Base-by-base conservation (phyloP, 2,113 vertebrate species). In the Eulemur rufifrons region DNA sequence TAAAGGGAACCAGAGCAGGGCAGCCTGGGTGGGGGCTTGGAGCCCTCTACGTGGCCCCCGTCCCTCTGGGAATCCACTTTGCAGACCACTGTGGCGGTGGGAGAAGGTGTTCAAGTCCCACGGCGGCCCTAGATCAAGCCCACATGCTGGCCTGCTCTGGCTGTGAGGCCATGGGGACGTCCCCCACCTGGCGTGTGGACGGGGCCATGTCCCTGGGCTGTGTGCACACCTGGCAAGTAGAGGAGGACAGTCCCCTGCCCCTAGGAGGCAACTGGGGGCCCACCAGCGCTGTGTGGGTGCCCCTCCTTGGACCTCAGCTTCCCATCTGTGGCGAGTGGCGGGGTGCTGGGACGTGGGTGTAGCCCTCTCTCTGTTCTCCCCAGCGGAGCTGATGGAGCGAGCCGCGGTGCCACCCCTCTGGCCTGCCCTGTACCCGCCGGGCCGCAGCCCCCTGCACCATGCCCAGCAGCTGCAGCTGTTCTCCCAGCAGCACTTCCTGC, bases 381-480 rank as follows among this genome's bases (percentile, higher is more conserved):
- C 98, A 98, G 99, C 99, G 0, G 99, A 99, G 77, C 97, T 99
- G 71, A 99, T 99, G 99, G 99, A 99, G 87, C 99, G 99, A 12
- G 99, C 99, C 0, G 77, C 97, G 0, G 97, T 96, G 0, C 99
- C 99, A 27, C 99, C 99, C 0, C 98, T 99, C 97, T 99, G 99
- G 99, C 99, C 99, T 0, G 98, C 99, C 2, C 98, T 99, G 97
- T 99, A 99, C 96, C 99, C 99, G 0, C 98, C 99, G 0, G 98
- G 99, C 78, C 98, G 99, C 95, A 99, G 98, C 98, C 99, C 99
- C 68, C 99, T 99, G 95, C 99, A 99, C 98, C 99, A 99, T 0
- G 99, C 99, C 0, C 99, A 99, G 98, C 99, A 99, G 98, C 99
- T 99, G 63, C 99, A 99, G 98, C 99, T 99, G 20, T 99, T 99